These are phyloP conservation scores for Taxidea taxus DNA, from an alignment of 2,113 vertebrate genomes.

Conservation along the genomic window DNA sequence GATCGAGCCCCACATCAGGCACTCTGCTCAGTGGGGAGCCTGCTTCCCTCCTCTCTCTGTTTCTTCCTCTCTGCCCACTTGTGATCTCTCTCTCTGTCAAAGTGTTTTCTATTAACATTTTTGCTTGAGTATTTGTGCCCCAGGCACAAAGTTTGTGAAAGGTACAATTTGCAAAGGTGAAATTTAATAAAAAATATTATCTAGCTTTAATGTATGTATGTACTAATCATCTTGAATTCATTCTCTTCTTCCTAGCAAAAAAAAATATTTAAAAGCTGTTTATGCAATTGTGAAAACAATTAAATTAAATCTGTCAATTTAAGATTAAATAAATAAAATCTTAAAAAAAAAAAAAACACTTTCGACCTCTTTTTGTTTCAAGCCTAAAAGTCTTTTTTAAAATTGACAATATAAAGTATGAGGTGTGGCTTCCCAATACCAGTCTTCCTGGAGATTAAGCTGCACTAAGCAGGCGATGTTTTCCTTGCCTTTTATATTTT, in stretches of 20 bases:
- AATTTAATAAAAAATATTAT: background rate
- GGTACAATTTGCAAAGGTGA: background rate
- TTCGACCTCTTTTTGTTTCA: slow-evolving; percentile 64
- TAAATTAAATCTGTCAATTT: too few species aligned
- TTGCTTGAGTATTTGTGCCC: background rate
- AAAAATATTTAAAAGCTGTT: background rate
- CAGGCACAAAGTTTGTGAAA: background rate
- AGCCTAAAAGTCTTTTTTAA: slow-evolving; percentile 44
- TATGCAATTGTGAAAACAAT: background rate
- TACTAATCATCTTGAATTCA: background rate
- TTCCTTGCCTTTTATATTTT: slow-evolving; percentile 57
- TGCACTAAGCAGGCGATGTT: slow-evolving; percentile 54
- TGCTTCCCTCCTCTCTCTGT: too few species aligned
- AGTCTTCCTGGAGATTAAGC: slow-evolving; percentile 58
- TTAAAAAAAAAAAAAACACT: background rate
- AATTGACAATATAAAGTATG: slow-evolving; percentile 55
- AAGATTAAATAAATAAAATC: too few species aligned
- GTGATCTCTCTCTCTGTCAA: too few species aligned
- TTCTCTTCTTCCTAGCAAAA: background rate
- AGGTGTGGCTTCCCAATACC: background rate
- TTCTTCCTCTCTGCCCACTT: too few species aligned
- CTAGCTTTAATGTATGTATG: background rate
- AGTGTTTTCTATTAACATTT: background rate
- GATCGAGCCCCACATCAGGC: too few species aligned
- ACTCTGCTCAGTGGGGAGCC: too few species aligned